Evolutionary conservation across 2,888 invertebrate genomes (phyloP).

Genomic region (Creontiades dilutus): DNA sequence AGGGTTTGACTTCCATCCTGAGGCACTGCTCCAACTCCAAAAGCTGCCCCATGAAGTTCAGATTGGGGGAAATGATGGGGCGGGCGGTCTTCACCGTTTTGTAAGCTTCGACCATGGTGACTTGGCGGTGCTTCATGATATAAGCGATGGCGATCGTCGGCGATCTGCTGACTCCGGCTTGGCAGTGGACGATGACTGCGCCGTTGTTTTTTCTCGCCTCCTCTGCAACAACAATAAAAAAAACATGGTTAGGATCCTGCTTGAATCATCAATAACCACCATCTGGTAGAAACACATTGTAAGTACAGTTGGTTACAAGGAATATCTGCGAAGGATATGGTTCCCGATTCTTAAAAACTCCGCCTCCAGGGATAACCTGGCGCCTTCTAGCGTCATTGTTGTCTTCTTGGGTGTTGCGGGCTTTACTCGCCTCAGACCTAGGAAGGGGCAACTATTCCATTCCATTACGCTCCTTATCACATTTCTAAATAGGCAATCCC

Average conservation of each 20-base stretch:
- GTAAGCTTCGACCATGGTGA: constrained; percentile 92
- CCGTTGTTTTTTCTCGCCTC: constrained; percentile 85
- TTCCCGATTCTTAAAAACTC: too few relatives aligned
- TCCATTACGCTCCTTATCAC: too few relatives aligned
- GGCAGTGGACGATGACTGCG: constrained; percentile 94
- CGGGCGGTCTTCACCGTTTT: constrained; percentile 90
- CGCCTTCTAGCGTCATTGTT: too few relatives aligned
- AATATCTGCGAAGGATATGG: too few relatives aligned
- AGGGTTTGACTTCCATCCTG: constrained; percentile 77
- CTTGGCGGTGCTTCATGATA: constrained; percentile 91
- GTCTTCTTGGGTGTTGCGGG: too few relatives aligned
- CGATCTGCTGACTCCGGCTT: constrained; percentile 95
- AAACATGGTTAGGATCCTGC: not conserved
- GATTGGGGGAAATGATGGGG: constrained; percentile 95
- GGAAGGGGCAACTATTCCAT: too few relatives aligned
- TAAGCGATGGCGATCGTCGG: constrained; percentile 97
- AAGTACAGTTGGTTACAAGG: too few relatives aligned
- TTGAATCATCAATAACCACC: too few relatives aligned
- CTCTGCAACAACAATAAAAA: constrained; percentile 81
- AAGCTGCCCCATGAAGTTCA: constrained; percentile 96
- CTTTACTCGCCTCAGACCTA: too few relatives aligned
- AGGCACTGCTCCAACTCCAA: constrained; percentile 89
- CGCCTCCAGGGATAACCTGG: too few relatives aligned
- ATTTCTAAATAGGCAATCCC: too few relatives aligned
- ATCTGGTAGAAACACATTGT: too few relatives aligned